These are phyloP conservation scores for Zosterops hypoxanthus DNA, from an alignment of 2,113 vertebrate genomes.

Conservation along the genomic window DNA sequence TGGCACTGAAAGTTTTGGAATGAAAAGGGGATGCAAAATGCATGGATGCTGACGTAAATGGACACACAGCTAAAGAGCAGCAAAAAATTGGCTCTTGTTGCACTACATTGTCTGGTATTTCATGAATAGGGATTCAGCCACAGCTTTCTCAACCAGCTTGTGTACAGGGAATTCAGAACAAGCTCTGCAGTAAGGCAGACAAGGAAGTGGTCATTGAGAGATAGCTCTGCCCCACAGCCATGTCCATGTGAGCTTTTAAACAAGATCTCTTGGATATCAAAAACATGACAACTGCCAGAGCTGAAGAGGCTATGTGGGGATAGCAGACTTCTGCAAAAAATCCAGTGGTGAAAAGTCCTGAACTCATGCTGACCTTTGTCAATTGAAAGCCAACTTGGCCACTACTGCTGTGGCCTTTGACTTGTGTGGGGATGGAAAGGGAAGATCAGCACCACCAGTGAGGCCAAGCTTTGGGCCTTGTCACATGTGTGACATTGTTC, in stretches of 20 bases:
- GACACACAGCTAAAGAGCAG: background rate
- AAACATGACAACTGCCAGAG: background rate
- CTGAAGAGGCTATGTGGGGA: background rate
- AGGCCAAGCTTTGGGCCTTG: background rate
- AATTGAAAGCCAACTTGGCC: background rate
- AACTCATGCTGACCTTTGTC: background rate
- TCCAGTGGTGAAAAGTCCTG: background rate
- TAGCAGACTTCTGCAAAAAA: background rate
- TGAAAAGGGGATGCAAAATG: background rate
- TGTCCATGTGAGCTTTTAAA: background rate
- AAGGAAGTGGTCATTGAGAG: background rate
- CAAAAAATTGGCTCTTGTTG: background rate
- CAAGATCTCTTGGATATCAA: background rate
- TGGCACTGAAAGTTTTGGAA: background rate
- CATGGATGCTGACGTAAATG: rapidly evolving
- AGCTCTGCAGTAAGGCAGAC: background rate
- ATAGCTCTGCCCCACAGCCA: background rate
- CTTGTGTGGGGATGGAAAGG: background rate
- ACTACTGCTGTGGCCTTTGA: background rate
- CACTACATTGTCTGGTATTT: background rate
- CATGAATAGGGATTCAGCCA: background rate
- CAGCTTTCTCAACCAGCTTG: background rate
- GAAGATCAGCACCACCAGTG: background rate
- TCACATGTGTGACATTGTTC: rapidly evolving
- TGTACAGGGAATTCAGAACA: background rate